These are phyloP conservation scores for Chrysomallon squamiferum DNA, from an alignment of 1,140 invertebrate genomes.

Conservation along the genomic window DNA sequence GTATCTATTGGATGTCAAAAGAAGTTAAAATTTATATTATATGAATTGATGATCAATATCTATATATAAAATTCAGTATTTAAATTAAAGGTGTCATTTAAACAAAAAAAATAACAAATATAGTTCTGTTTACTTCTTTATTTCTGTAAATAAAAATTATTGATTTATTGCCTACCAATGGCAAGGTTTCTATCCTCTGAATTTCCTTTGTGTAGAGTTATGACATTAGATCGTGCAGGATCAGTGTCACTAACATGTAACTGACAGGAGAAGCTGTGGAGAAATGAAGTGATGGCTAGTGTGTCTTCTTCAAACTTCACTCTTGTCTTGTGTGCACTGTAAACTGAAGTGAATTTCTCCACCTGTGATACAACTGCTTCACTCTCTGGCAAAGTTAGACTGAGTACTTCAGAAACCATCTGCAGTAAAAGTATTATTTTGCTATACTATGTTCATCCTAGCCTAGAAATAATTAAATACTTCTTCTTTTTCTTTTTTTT, in stretches of 20 bases:
- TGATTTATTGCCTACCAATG: no score
- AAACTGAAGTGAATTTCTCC: conserved; percentile 12
- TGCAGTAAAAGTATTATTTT: conserved; percentile 1
- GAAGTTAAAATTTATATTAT: no score
- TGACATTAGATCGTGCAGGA: conserved; percentile 8
- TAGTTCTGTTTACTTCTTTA: no score
- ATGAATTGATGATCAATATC: no score
- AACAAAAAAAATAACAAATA: no score
- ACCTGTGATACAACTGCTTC: conserved; percentile 42
- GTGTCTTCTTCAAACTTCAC: conserved; percentile 39
- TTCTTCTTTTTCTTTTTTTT: no score
- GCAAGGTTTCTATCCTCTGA: conserved; percentile 42
- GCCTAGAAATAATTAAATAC: no score
- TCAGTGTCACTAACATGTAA: conserved; percentile 33
- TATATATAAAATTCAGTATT: no score
- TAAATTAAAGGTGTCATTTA: no score
- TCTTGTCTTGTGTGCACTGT: conserved; percentile 7
- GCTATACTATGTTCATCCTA: no score
- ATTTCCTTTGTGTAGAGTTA: conserved; percentile 39
- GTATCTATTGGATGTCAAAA: no score
- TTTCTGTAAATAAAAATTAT: no score
- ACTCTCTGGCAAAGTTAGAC: conserved; percentile 33
- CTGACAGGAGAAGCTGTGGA: conserved; percentile 51
- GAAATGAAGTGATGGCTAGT: conserved; percentile 39
- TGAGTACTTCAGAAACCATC: conserved; percentile 25